A percentile compares a stretch with the other conserved stretches of the same genome.
These are phyloP conservation scores for Plumapathes pennacea DNA, from an alignment of 92 coral and sea anemone genomes.

Conservation along the genomic window DNA sequence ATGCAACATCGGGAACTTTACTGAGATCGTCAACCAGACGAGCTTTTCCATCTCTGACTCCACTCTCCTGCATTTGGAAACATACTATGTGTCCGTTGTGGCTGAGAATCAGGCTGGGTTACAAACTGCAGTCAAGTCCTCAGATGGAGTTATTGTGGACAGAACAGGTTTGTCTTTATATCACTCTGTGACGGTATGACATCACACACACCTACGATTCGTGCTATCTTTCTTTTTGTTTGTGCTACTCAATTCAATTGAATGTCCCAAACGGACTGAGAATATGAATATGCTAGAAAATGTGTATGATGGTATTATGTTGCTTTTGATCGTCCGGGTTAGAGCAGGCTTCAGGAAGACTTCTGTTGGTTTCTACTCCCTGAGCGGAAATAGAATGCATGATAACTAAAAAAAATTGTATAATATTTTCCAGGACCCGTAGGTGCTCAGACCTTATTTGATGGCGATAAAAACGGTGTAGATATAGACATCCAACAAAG, in stretches of 20 bases:
- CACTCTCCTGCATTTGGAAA: constrained; percentile 53
- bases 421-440: constrained; percentile 44
- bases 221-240: no score
- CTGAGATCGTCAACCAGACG: constrained; percentile 48
- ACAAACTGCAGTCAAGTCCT: constrained; percentile 58
- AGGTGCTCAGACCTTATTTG: constrained; percentile 27
- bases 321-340: no score
- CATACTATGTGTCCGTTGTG: constrained; percentile 69
- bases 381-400: no score
- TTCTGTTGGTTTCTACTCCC: no score
- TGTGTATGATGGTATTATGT: no score
- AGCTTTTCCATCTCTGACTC: constrained; percentile 29
- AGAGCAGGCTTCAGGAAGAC: no score
- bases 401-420: background rate
- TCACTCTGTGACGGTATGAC: no score
- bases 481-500: constrained; percentile 75
- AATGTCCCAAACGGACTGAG: no score
- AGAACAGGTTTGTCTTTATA: constrained; percentile 57
- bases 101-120: constrained; percentile 82
- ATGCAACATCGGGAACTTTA: constrained; percentile 62
- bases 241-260: no score
- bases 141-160: constrained; percentile 78
- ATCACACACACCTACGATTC: no score
- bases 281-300: no score
- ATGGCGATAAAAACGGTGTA: constrained; percentile 57